Evolutionary conservation across 1,140 invertebrate genomes (phyloP), one percentile per base, ranked within the genome.

Genomic region (Drosophila azteca): DNA sequence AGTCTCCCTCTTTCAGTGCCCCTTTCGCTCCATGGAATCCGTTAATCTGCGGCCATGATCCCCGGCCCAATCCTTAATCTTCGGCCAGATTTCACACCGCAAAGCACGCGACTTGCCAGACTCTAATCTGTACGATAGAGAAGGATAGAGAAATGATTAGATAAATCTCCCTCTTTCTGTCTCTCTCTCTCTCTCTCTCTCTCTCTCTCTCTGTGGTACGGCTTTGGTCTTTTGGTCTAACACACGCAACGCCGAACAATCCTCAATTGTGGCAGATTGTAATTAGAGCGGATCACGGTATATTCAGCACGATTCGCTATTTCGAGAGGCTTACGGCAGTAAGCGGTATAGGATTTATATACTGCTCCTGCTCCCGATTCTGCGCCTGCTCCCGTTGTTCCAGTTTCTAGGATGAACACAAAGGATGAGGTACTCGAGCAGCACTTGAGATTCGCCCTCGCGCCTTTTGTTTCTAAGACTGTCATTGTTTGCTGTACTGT

Each of bases 261-360:
- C 24, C 75, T 74, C 70, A 66, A 84, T 83, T 84, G 80, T 84
- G 78, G 69, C 80, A 68, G 64, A 79, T 87, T 66, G 83, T 87
- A 87, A 87, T 87, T 87, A 87, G 83, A 88, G 82, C 82, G 76
- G 83, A 60, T 77, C 75, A 62, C 13, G 8, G 31, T 26, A 26
- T 4, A 26, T 6, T 4, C 35, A 1, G 11, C 29, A 43, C 41
- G 15, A 17, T 58, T 52, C 24, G 44, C 35, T 35, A 48, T 35
- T 45, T 60, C 8, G 26, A 43, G 57, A 43, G 43, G 15, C 20
- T 46, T 41, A 64, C 11, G 35, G 11, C 35, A 13, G 35, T 50
- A 49, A 48, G 15, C 24, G 50, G n/a, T n/a, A 22, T 6, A 2
- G 43, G 54, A 45, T 55, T 55, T 55, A 31, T 46, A 24, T 57